Percentiles rank a stretch among this genome's conserved stretches.
Evolutionary conservation across 1,140 invertebrate genomes (phyloP).

Genomic region (Drosophila triauraria): DNA sequence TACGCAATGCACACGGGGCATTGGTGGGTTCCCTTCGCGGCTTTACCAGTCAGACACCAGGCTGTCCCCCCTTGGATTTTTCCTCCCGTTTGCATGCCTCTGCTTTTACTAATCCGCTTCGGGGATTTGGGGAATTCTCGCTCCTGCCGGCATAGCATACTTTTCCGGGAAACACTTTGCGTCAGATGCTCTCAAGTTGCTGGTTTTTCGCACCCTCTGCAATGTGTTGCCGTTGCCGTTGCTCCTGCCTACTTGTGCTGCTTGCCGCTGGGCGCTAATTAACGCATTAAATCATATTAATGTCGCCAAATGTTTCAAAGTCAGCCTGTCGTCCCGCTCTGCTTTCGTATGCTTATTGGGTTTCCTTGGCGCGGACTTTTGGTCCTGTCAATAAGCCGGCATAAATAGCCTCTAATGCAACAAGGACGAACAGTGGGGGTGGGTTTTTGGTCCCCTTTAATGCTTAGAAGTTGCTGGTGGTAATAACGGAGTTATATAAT

Average conservation of each 20-base stretch:
- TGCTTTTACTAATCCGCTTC: constrained; percentile 80
- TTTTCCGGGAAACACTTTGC: constrained; percentile 64
- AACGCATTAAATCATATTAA: constrained; percentile 85
- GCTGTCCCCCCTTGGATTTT: no score
- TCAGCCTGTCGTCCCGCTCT: constrained; percentile 45
- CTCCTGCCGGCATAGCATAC: constrained; percentile 65
- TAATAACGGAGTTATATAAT: neutral
- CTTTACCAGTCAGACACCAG: constrained; percentile 48
- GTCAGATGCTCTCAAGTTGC: constrained; percentile 73
- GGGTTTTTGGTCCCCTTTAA: neutral
- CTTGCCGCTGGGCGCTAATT: constrained; percentile 70
- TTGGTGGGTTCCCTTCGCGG: constrained; percentile 4
- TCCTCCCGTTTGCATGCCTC: constrained; percentile 22
- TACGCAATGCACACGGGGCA: constrained; percentile 76
- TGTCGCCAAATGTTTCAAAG: constrained; percentile 84
- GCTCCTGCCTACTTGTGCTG: constrained; percentile 20
- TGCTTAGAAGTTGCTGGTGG: neutral
- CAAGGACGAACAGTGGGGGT: constrained; percentile 1
- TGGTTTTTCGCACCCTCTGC: constrained; percentile 60
- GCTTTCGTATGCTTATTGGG: constrained; percentile 61
- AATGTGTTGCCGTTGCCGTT: constrained; percentile 8
- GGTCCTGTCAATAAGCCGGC: constrained; percentile 67
- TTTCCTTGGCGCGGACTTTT: constrained; percentile 24
- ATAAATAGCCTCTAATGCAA: constrained; percentile 69
- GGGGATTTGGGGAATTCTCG: constrained; percentile 83